Evolutionary conservation across 2,888 invertebrate genomes (phyloP), one percentile per base, ranked within the genome.

Genomic region (Polymixis flavicincta): DNA sequence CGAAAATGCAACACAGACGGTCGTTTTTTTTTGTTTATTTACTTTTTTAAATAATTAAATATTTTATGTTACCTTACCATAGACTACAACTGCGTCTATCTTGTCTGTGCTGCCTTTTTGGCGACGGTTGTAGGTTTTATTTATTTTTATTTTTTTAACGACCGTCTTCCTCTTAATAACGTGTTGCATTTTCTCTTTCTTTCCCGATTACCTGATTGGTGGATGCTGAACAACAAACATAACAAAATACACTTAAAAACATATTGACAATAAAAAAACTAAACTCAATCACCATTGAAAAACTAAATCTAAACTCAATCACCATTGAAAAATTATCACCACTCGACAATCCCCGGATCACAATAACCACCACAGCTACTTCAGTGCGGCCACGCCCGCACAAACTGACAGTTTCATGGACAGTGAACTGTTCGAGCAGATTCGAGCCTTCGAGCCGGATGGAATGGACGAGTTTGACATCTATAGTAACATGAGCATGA

Each of bases 1-100:
- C 93, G 96, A 95, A 96, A 96, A 96, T 96, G 96, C 96, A 96
- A 96, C 96, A 96, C 93, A 96, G 96, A 96, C 96, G 96, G 96
- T 95, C 95, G 94, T 87, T 80, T 70, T 73, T 79, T 76, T 80
- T 82, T 79, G 77, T 75, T 78, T 70, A 28, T 64, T 76, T 76
- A 74, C 79, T 85, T 84, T 84, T 88, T 80, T 77, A 25, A 59
- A 69, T 77, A 52, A 65, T 77, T 0, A 19, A 67, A 67, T 68
- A 74, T 81, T 82, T 83, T 82, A 76, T 78, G 85, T 85, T 85
- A 70, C 77, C 76, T 71, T 87, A 80, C 80, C 84, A 85, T 85
- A 83, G 82, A 85, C 82, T 90, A 89, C 89, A 88, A 86, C 90
- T 89, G 90, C 89, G 88, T 90, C 86, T 89, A 85, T 89, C 87